Percentiles rank a stretch among this genome's conserved stretches.
Conservation (phyloP, 2,888 invertebrate genomes). For the Rhaphigaster nebulosa region DNA sequence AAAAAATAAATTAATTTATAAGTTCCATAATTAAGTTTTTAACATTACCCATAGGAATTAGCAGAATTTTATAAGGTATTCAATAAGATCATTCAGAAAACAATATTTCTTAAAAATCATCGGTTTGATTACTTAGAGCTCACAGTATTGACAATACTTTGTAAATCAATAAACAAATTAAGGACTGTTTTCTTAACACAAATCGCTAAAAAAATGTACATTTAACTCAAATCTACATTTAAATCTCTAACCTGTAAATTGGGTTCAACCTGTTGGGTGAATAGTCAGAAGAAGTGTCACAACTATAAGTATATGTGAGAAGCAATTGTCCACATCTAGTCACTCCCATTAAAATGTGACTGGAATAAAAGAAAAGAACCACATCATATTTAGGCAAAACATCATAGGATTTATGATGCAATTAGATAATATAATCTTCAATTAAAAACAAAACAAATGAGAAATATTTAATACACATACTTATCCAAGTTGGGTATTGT, state of each 20-base stretch:
- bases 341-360: slow-evolving; percentile 94
- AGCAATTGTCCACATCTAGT: slow-evolving; percentile 95
- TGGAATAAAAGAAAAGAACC: slow-evolving; percentile 68
- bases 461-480: slow-evolving; percentile 57
- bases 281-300: slow-evolving; percentile 67
- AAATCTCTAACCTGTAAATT: slow-evolving; percentile 61
- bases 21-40: no score
- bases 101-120: not conserved
- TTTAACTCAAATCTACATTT: not conserved
- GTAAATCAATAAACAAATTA: not conserved
- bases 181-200: not conserved
- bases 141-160: not conserved
- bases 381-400: not conserved
- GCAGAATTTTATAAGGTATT: not conserved
- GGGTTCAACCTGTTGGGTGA: slow-evolving; percentile 67
- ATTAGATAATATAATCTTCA: not conserved
- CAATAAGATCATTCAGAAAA: not conserved
- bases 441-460: slow-evolving; percentile 8
- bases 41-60: not conserved
- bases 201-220: slow-evolving; percentile 45
- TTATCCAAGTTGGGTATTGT: slow-evolving; percentile 64
- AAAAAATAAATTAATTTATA: no score
- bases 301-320: slow-evolving; percentile 84
- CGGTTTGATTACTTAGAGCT: not conserved
- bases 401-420: not conserved